These are phyloP conservation scores for Lucilia sericata DNA, from an alignment of 1,140 invertebrate genomes.

Conservation along the genomic window DNA sequence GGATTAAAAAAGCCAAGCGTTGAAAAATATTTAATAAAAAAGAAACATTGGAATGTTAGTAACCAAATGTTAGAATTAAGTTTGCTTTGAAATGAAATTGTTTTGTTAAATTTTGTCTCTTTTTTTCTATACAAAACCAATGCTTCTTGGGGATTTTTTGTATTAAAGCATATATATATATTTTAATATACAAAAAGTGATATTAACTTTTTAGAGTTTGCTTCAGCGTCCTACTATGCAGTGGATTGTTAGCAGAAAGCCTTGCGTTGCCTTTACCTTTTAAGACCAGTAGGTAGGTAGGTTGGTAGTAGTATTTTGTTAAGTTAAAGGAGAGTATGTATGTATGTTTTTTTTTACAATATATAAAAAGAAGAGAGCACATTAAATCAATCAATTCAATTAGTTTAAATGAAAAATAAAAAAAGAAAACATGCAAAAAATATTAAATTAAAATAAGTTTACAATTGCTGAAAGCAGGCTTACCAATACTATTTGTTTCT, in stretches of 20 bases:
- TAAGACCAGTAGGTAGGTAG: not conserved
- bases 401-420: conserved; percentile 44
- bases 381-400: conserved; percentile 16
- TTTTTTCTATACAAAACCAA: conserved; percentile 37
- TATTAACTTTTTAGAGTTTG: conserved; percentile 66
- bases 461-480: conserved; percentile 44
- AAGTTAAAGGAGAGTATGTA: conserved; percentile 4
- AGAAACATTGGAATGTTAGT: conserved; percentile 42
- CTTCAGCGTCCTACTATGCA: conserved; percentile 63
- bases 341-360: conserved; percentile 15
- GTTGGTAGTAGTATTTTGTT: not conserved
- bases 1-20: not conserved
- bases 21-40: too few species aligned
- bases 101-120: not conserved
- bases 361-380: conserved; percentile 34
- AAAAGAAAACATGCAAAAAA: conserved; percentile 38
- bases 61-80: not conserved
- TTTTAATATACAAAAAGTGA: conserved; percentile 49
- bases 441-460: not conserved
- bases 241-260: conserved; percentile 63
- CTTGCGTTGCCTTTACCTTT: conserved; percentile 52
- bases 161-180: conserved; percentile 24
- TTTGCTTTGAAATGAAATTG: not conserved
- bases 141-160: conserved; percentile 39
- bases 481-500: conserved; percentile 65